phyloP scores from a whole-genome alignment of 2,888 invertebrate genomes.

The Drosophila paramelanica region DNA sequence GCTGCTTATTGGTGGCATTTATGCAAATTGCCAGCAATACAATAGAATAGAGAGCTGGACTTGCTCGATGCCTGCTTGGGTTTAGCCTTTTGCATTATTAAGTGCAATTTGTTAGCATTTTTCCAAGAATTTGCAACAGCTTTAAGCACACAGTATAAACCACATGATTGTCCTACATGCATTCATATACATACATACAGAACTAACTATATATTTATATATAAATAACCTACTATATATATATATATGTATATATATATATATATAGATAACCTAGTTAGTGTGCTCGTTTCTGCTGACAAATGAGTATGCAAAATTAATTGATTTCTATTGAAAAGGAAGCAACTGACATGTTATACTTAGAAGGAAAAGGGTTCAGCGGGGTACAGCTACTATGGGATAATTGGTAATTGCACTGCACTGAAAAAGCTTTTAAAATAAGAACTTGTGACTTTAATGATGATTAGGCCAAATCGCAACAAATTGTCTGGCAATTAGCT shows the following conservation, averaged over 20 bases:
- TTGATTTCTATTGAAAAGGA: conserved; percentile 70
- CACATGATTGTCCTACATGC: conserved; percentile 4
- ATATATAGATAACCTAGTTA: conserved; percentile 2
- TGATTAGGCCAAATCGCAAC: conserved; percentile 58
- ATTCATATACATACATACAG: not conserved
- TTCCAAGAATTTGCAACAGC: conserved; percentile 50
- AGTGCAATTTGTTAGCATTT: conserved; percentile 69
- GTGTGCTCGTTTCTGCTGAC: conserved; percentile 23
- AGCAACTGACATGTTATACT: conserved; percentile 60
- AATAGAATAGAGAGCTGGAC: conserved; percentile 20
- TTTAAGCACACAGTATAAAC: conserved; percentile 22
- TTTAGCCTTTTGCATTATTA: conserved; percentile 66
- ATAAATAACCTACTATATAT: not conserved
- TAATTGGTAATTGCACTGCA: conserved; percentile 46
- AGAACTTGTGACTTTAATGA: conserved; percentile 24
- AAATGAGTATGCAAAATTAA: conserved; percentile 70
- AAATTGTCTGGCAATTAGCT: conserved; percentile 58
- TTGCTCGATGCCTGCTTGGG: conserved; percentile 8
- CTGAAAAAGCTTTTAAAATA: conserved; percentile 29
- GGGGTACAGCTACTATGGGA: not conserved
- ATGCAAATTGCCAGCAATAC: conserved; percentile 69
- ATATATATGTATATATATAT: not conserved
- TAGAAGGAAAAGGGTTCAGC: no score
- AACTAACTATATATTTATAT: not conserved
- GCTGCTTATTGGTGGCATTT: conserved; percentile 59